phyloP scores from a whole-genome alignment of 2,113 vertebrate genomes.

The Origma solitaria region DNA sequence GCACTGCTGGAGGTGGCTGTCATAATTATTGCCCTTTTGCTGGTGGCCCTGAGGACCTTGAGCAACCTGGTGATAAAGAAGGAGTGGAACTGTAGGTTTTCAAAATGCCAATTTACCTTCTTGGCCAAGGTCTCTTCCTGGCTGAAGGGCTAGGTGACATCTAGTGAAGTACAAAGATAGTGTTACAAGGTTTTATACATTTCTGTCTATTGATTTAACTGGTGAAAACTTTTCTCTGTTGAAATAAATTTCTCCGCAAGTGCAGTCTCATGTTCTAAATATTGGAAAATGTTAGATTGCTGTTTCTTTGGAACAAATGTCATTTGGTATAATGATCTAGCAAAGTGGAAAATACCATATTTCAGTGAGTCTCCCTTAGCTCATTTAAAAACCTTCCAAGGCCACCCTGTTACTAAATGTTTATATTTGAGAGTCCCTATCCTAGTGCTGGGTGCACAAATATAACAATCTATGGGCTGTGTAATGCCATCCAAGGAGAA shows the following conservation, averaged over 20 bases:
- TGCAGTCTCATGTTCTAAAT: neutral
- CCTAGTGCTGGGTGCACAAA: neutral
- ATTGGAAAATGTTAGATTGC: neutral
- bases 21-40: neutral
- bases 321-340: neutral
- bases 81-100: neutral
- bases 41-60: neutral
- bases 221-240: neutral
- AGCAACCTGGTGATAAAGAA: neutral
- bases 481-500: neutral
- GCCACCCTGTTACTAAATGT: neutral
- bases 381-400: neutral
- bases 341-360: neutral
- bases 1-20: neutral
- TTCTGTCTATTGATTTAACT: neutral
- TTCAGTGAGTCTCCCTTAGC: neutral
- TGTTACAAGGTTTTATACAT: neutral
- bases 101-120: neutral
- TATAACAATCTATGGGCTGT: neutral
- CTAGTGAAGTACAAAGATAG: neutral
- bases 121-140: neutral
- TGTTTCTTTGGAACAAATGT: neutral
- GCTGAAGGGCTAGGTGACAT: neutral
- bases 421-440: neutral
- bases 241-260: neutral